Percentiles rank a stretch among this genome's conserved stretches.
Evolutionary conservation across 2,797 vertebrate genomes (phyloP).

Genomic region (Amblyopsis hoosieri): DNA sequence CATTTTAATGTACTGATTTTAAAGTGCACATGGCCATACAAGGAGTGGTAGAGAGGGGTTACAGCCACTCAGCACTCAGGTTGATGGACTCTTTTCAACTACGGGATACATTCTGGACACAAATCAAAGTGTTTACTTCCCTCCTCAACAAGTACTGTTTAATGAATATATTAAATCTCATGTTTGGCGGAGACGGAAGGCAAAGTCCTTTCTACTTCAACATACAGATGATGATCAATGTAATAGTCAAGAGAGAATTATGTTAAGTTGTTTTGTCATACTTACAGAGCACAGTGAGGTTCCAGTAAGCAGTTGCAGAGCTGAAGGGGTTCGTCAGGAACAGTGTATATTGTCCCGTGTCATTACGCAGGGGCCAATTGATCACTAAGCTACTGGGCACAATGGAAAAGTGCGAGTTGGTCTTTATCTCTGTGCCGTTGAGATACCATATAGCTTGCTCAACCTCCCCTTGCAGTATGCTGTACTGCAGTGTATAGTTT

Average conservation of each 20-base stretch:
- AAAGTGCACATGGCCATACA: too few relatives aligned
- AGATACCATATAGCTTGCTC: slow-evolving; percentile 74
- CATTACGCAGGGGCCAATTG: slow-evolving; percentile 42
- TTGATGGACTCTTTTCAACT: too few relatives aligned
- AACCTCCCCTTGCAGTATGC: slow-evolving; percentile 55
- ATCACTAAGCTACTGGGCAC: slow-evolving; percentile 64
- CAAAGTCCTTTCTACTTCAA: too few relatives aligned
- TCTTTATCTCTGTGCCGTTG: slow-evolving; percentile 50
- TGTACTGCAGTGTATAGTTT: slow-evolving; percentile 65
- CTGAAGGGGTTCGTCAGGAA: slow-evolving; percentile 80
- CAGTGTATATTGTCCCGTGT: slow-evolving; percentile 78
- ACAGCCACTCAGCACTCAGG: too few relatives aligned
- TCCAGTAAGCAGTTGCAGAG: slow-evolving; percentile 7
- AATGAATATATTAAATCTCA: too few relatives aligned
- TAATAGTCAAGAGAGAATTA: background rate
- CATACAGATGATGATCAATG: too few relatives aligned
- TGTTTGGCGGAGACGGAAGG: too few relatives aligned
- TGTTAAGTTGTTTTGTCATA: background rate
- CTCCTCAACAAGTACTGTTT: too few relatives aligned
- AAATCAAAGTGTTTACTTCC: too few relatives aligned
- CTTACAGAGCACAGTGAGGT: slow-evolving; percentile 82
- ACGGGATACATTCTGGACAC: too few relatives aligned
- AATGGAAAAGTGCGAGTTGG: slow-evolving; percentile 48
- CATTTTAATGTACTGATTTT: too few relatives aligned
- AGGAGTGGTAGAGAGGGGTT: too few relatives aligned